A percentile compares a stretch with the other conserved stretches of the same genome.
phyloP scores from a whole-genome alignment of 2,888 invertebrate species.

The Boloria selene region DNA sequence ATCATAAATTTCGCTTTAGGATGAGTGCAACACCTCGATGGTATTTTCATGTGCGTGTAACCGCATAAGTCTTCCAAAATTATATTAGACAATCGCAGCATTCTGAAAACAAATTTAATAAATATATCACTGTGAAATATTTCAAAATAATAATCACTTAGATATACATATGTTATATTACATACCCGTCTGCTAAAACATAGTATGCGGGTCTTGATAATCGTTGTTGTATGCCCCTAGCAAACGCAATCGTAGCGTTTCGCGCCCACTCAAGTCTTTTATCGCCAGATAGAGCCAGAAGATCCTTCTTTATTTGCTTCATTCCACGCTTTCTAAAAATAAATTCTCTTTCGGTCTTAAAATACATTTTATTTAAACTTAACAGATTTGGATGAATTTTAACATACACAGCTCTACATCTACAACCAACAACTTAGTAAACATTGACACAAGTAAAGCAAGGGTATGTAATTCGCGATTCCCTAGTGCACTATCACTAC shows the following conservation, averaged over 20 bases:
- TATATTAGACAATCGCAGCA: conserved; percentile 70
- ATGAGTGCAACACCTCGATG: conserved; percentile 54
- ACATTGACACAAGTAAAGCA: no score
- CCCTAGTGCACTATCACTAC: no score
- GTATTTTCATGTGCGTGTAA: conserved; percentile 58
- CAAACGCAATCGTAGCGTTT: conserved; percentile 71
- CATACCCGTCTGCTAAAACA: conserved; percentile 64
- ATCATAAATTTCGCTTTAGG: conserved; percentile 69
- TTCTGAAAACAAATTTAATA: conserved; percentile 48
- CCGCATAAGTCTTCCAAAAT: conserved; percentile 63
- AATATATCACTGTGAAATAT: no score
- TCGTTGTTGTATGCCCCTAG: conserved; percentile 67
- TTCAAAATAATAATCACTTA: not conserved
- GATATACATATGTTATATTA: not conserved
- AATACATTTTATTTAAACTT: no score
- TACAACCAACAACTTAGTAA: no score
- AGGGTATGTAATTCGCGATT: no score
- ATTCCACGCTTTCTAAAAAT: conserved; percentile 42
- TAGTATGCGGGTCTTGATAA: conserved; percentile 61
- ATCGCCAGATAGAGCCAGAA: conserved; percentile 57
- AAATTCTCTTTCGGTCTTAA: no score
- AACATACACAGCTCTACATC: no score
- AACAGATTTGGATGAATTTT: not conserved
- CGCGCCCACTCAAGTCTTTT: conserved; percentile 69
- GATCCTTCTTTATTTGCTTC: conserved; percentile 60